These are phyloP conservation scores for Aphelenchoides besseyi DNA, from an alignment of 1,140 invertebrate species.

Conservation along the genomic window DNA sequence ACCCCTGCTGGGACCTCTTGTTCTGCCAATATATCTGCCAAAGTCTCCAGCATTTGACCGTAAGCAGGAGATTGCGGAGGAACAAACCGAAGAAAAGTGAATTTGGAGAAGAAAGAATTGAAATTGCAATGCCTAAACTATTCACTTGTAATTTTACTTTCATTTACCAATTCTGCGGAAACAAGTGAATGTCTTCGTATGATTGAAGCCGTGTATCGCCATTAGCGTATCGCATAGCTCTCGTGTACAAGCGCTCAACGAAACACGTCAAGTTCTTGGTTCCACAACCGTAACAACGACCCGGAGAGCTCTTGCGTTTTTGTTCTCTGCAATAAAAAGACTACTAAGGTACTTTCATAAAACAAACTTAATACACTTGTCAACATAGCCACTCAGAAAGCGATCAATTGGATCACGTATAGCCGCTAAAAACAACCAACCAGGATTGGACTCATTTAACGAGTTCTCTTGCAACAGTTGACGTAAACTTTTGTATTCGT, in stretches of 20 bases:
- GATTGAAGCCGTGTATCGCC: conserved; percentile 5
- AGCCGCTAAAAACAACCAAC: conserved; percentile 14
- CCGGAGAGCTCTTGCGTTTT: conserved; percentile 14
- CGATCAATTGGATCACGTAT: conserved; percentile 21
- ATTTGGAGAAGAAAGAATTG: conserved; percentile 4
- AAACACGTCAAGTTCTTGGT: conserved; percentile 22
- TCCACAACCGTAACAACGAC: conserved; percentile 17
- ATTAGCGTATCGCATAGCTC: conserved; percentile 8
- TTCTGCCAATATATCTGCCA: not conserved
- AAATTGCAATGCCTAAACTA: conserved; percentile 24
- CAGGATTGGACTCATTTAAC: conserved; percentile 4
- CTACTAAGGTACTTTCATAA: not conserved
- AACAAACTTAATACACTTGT: conserved; percentile 21
- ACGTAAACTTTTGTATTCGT: conserved; percentile 15
- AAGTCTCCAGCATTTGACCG: not conserved
- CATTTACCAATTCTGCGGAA: conserved; percentile 27
- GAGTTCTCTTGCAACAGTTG: not conserved
- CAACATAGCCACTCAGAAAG: conserved; percentile 20
- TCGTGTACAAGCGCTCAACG: not conserved
- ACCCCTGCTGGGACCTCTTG: not conserved
- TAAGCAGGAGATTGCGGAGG: not conserved
- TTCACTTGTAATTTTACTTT: too few species aligned
- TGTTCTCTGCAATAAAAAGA: conserved; percentile 14
- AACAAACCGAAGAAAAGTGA: not conserved
- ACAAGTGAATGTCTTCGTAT: conserved; percentile 26